Conservation (phyloP, 2,888 invertebrate genomes). For the Sialis fuliginosa region DNA sequence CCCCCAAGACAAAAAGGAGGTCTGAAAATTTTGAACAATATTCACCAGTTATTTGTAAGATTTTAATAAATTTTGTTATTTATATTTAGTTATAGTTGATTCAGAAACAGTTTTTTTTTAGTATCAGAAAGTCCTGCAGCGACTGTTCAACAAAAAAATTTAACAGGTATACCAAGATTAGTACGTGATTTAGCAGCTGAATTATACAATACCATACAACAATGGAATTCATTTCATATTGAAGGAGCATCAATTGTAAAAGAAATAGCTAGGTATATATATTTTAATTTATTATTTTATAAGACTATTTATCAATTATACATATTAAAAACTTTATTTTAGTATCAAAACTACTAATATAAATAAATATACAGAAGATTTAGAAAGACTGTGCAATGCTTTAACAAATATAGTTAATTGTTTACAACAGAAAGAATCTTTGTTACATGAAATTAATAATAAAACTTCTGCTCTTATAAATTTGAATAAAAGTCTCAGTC, state of each 20-base stretch:
- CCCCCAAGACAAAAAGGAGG: background rate
- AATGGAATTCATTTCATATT: conserved; percentile 31
- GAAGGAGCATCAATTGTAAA: conserved; percentile 25
- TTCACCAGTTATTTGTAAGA: background rate
- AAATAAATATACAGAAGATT: conserved; percentile 3
- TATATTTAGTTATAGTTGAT: background rate
- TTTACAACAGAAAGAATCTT: conserved; percentile 13
- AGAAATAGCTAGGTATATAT: conserved; percentile 17
- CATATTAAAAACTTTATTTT: background rate
- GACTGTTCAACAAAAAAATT: conserved; percentile 25
- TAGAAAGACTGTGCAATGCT: conserved; percentile 13
- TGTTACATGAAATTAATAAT: conserved; percentile 14
- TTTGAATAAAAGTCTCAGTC: conserved; percentile 16
- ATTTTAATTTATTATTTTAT: background rate
- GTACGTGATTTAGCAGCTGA: conserved; percentile 36
- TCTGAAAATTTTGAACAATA: background rate
- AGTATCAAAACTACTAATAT: background rate
- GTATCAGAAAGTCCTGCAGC: conserved; percentile 23
- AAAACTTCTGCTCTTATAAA: conserved; percentile 20
- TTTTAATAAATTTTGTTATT: background rate
- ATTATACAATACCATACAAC: conserved; percentile 29
- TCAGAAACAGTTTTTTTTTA: conserved; percentile 12
- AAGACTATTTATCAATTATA: background rate
- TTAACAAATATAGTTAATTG: conserved; percentile 15
- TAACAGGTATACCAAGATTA: conserved; percentile 35